phyloP scores from a whole-genome alignment of 2,113 vertebrate genomes.

The Clarias batrachus region DNA sequence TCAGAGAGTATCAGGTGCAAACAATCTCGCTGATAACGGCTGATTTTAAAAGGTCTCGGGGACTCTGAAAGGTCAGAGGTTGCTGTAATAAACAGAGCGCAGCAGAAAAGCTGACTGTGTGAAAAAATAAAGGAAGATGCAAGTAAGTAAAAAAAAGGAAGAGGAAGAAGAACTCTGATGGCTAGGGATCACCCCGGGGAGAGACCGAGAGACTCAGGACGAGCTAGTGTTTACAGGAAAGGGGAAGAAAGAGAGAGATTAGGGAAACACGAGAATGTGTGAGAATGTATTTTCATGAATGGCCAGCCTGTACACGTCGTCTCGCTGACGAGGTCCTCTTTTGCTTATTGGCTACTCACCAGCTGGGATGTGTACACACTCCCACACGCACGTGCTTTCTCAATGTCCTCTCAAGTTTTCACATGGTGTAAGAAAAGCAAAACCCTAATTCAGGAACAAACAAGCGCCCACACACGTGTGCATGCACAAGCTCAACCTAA shows the following conservation, averaged over 20 bases:
- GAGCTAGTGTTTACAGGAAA: constrained; percentile 6
- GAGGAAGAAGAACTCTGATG: background rate
- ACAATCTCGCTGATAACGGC: background rate
- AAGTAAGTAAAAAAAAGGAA: background rate
- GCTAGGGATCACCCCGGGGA: background rate
- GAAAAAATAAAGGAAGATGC: background rate
- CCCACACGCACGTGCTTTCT: background rate
- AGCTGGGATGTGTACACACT: constrained; percentile 40
- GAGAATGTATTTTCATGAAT: constrained; percentile 29
- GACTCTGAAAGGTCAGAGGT: constrained; percentile 13
- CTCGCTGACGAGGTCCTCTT: background rate
- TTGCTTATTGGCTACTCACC: constrained; percentile 40
- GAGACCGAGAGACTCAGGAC: background rate
- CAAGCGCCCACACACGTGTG: background rate
- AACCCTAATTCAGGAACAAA: constrained; percentile 3
- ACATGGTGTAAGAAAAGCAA: constrained; percentile 28
- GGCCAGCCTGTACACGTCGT: background rate
- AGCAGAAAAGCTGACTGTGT: background rate
- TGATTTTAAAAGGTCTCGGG: background rate
- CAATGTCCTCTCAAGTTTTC: constrained; percentile 28
- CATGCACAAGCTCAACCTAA: background rate
- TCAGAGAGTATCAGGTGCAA: background rate
- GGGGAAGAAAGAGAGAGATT: constrained; percentile 4
- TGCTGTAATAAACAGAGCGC: background rate
- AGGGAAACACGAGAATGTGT: background rate